Evolutionary conservation across 2,797 vertebrate species (phyloP).

Genomic region (Semaprochilodus insignis): DNA sequence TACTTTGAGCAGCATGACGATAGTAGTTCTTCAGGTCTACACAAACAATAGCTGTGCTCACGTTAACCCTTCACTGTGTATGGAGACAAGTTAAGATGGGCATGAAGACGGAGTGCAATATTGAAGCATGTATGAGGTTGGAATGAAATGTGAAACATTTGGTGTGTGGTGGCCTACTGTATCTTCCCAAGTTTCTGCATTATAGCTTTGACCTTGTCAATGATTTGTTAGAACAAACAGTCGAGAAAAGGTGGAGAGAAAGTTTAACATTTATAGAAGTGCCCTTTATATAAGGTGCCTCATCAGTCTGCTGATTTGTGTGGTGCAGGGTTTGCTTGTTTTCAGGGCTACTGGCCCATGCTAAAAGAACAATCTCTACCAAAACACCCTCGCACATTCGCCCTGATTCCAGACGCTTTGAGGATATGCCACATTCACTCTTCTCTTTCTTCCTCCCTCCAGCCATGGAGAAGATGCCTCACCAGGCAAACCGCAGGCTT

Average conservation of each 20-base stretch:
- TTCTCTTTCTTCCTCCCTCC: conserved; percentile 30
- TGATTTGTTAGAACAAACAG: conserved; percentile 6
- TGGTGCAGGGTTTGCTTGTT: not conserved
- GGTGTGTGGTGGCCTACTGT: not conserved
- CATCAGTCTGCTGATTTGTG: conserved; percentile 30
- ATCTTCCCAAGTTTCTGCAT: conserved; percentile 3
- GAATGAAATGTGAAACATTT: conserved; percentile 21
- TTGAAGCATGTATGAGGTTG: conserved; percentile 22
- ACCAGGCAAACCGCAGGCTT: conserved; percentile 49
- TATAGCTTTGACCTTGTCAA: conserved; percentile 35
- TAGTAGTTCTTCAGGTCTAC: not conserved
- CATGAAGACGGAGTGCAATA: not conserved
- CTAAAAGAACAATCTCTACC: conserved; percentile 22
- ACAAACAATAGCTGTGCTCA: not conserved
- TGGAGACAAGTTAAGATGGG: not conserved
- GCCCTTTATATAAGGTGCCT: not conserved
- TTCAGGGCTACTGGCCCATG: conserved; percentile 26
- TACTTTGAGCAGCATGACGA: too few species aligned
- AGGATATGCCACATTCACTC: conserved; percentile 57
- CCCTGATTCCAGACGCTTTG: conserved; percentile 38
- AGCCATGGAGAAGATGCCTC: conserved; percentile 43
- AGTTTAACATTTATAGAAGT: conserved; percentile 6
- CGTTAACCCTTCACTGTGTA: not conserved
- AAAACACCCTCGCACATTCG: conserved; percentile 27
- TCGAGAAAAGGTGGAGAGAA: not conserved